Conservation (phyloP, 2,888 invertebrate species). For the Craniophora ligustri region DNA sequence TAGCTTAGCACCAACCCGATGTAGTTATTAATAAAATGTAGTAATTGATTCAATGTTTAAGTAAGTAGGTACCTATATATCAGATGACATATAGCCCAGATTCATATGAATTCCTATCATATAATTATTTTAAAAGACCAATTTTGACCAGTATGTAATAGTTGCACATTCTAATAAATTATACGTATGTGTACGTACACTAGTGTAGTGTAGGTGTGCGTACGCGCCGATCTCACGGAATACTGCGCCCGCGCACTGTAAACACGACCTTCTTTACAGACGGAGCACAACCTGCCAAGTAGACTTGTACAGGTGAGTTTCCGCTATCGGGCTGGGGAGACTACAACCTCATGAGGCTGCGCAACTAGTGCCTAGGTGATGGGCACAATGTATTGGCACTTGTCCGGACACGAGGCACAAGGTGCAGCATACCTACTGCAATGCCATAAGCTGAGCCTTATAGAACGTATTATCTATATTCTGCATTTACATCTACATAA, state of each 20-base stretch:
- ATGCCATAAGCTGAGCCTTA: too few species aligned
- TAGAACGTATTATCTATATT: too few species aligned
- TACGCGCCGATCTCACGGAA: constrained; percentile 4
- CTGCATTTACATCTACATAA: too few species aligned
- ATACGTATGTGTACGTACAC: neutral
- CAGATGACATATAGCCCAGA: too few species aligned
- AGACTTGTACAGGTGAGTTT: neutral
- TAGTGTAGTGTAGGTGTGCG: neutral
- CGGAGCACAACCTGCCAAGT: constrained; percentile 1
- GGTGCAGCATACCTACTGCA: too few species aligned
- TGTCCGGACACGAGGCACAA: too few species aligned
- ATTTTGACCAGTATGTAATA: neutral
- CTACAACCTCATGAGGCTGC: neutral
- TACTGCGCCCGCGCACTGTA: neutral
- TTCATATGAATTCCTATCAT: too few species aligned
- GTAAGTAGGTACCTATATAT: too few species aligned
- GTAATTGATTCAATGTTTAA: too few species aligned
- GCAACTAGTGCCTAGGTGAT: neutral
- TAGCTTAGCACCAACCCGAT: too few species aligned
- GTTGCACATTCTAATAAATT: neutral
- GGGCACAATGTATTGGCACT: neutral
- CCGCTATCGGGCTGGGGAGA: neutral
- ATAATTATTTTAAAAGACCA: too few species aligned
- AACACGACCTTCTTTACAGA: constrained; percentile 1
- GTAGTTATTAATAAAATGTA: too few species aligned